These are phyloP conservation scores for Phytoseiulus persimilis DNA, from an alignment of 2,888 invertebrate genomes.

Conservation along the genomic window DNA sequence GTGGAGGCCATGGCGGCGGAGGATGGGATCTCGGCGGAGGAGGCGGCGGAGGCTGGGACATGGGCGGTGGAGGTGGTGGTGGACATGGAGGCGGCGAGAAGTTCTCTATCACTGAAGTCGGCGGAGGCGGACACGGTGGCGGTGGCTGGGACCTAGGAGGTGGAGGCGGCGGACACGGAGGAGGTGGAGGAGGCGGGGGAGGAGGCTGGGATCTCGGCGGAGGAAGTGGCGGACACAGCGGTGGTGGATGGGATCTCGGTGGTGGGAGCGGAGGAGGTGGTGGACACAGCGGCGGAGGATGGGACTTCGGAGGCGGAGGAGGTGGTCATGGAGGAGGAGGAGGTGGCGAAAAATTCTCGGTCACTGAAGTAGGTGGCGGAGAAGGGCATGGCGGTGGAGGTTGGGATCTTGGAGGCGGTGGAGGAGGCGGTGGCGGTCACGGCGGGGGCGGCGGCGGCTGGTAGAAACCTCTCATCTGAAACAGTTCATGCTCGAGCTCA, in stretches of 20 bases:
- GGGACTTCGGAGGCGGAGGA: constrained; percentile 26
- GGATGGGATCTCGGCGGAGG: neutral
- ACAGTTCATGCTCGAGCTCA: neutral
- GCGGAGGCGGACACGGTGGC: neutral
- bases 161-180: neutral
- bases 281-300: constrained; percentile 22
- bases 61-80: neutral
- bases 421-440: constrained; percentile 7
- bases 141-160: neutral
- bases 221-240: constrained; percentile 10
- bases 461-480: neutral
- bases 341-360: neutral
- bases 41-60: constrained; percentile 16
- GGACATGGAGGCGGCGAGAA: constrained; percentile 16
- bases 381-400: constrained; percentile 23
- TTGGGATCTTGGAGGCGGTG: constrained; percentile 10
- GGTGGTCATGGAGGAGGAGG: constrained; percentile 6
- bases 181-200: neutral
- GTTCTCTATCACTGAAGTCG: constrained; percentile 10
- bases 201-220: neutral
- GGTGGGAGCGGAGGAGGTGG: constrained; percentile 11
- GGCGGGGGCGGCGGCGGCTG: neutral
- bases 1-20: neutral
- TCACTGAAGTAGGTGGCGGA: constrained; percentile 19
- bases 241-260: constrained; percentile 24